These are phyloP conservation scores for Dryoscopus gambensis DNA, from an alignment of 2,113 vertebrate genomes.

Conservation along the genomic window DNA sequence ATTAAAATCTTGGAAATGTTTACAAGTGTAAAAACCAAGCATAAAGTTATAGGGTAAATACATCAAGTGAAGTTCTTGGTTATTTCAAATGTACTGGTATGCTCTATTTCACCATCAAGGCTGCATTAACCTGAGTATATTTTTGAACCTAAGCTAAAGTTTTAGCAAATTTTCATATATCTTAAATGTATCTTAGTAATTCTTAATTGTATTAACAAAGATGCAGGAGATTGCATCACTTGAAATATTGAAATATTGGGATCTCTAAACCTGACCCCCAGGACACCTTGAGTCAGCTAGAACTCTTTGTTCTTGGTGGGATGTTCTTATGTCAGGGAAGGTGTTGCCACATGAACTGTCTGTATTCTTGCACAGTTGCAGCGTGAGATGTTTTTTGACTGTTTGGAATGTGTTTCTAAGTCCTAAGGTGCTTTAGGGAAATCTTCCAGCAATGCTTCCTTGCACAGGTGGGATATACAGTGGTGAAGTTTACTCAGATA, in stretches of 20 bases:
- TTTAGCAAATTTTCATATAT: neutral
- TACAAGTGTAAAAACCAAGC: neutral
- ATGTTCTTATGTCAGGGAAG: neutral
- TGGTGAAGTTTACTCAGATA: neutral
- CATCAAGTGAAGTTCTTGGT: neutral
- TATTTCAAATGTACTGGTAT: neutral
- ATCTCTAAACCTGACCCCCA: neutral
- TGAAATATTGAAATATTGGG: neutral
- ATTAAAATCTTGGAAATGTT: neutral
- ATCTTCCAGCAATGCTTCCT: neutral
- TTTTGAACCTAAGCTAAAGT: neutral
- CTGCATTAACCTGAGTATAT: neutral
- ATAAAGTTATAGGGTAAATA: neutral
- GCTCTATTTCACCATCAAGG: neutral
- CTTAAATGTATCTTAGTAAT: neutral
- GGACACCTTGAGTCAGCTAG: neutral
- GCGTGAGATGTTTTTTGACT: neutral
- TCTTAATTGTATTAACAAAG: neutral
- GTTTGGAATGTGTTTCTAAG: neutral
- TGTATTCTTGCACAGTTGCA: neutral
- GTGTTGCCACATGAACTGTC: neutral
- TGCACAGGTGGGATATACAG: neutral
- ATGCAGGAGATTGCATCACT: neutral
- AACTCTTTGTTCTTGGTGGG: neutral
- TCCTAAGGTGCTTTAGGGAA: neutral